Conservation (phyloP, 2,888 invertebrate genomes). For the Acrobasis consociella region DNA sequence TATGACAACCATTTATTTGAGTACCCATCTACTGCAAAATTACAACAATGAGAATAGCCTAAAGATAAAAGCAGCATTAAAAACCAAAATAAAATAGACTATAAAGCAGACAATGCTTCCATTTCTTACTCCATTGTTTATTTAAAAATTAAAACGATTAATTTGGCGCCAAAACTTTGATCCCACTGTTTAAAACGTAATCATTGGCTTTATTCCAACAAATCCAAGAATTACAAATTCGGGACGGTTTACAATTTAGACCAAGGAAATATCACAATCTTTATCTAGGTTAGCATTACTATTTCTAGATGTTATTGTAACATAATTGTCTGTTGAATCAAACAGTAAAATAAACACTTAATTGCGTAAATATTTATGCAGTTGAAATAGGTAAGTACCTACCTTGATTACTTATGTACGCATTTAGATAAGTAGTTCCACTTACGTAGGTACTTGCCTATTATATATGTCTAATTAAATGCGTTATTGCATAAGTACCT, state of each 20-base stretch:
- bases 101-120: background rate
- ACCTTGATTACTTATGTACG: background rate
- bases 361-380: background rate
- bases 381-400: background rate
- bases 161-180: slow-evolving; percentile 11
- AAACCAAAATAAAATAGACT: background rate
- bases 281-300: background rate
- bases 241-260: slow-evolving; percentile 12
- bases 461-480: too few relatives aligned
- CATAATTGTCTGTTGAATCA: too few relatives aligned
- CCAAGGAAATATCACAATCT: slow-evolving; percentile 10
- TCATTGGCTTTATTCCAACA: slow-evolving; percentile 23
- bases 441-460: too few relatives aligned
- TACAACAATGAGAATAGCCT: too few relatives aligned
- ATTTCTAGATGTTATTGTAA: background rate
- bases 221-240: slow-evolving; percentile 6
- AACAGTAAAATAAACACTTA: too few relatives aligned
- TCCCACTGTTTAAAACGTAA: background rate
- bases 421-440: too few relatives aligned
- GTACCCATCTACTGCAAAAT: too few relatives aligned
- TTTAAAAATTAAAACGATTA: background rate
- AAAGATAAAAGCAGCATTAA: too few relatives aligned
- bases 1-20: background rate
- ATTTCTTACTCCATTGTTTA: background rate
- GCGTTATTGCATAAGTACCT: too few relatives aligned